Base-by-base conservation (phyloP, 1,140 invertebrate species). In the Drosophila dunni region DNA sequence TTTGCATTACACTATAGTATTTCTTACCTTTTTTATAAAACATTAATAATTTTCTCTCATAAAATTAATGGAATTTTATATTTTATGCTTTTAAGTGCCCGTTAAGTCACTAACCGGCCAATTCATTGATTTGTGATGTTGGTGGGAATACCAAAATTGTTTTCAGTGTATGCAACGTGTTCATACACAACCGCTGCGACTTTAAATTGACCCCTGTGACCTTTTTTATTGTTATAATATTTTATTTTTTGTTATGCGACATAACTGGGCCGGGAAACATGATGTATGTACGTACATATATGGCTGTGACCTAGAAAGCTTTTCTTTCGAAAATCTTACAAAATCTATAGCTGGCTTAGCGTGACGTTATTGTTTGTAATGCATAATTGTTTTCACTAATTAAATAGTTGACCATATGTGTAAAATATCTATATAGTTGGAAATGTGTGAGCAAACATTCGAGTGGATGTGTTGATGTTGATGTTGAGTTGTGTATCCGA, bases 261-360 rank as follows among this genome's bases (percentile, higher is more conserved):
- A 69, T 36, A 65, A 42, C 7, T 33, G 61, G 20, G 45, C 17
- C 50, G 29, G 54, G 13, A 29, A 60, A 44, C 48, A 50, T 29
- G 24, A 29, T 29, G 24, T 29, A 29, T 29, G 24, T 29, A 29
- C 24, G 6, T 29, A 3, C 24, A 29, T 29, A 29, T 6, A 17
- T 78, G 75, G 63, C 62, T 77, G 72, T 89, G 83, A 89, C 83
- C 83, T 86, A 89, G 83, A 88, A 74, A 86, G 84, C 63, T 89
- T 86, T 89, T 86, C 83, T 86, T 86, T 86, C 69, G 76, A 79
- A 88, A 78, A 79, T 42, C 46, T 88, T 88, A 65, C 68, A 53
- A 70, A 73, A 83, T 56, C 9, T 65, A 67, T 58, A 65, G 62
- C 74, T 70, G 78, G 20, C 42, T 66, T 62, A 88, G 72, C 73